phyloP scores from a whole-genome alignment of 2,888 invertebrate genomes.

The Alloscopus bannaensis region DNA sequence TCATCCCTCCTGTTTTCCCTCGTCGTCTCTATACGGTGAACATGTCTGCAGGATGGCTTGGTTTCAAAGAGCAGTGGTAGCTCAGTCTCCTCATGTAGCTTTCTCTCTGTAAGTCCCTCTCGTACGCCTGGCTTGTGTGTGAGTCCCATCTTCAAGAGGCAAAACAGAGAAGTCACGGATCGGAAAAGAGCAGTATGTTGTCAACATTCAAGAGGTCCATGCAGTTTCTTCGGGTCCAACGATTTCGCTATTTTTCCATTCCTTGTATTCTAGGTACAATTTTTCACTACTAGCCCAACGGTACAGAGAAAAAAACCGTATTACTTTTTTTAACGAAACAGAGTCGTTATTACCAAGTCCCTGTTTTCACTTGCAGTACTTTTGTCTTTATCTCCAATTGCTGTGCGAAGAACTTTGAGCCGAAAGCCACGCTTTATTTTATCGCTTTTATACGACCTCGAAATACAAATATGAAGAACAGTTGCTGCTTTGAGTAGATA shows the following conservation, averaged over 20 bases:
- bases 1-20: slow-evolving; percentile 21
- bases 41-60: neutral
- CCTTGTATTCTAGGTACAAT: too few relatives aligned
- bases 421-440: too few relatives aligned
- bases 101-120: too few relatives aligned
- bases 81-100: neutral
- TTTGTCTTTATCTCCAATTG: slow-evolving; percentile 45
- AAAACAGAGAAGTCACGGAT: slow-evolving; percentile 58
- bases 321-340: too few relatives aligned
- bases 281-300: slow-evolving; percentile 15
- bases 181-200: slow-evolving; percentile 64
- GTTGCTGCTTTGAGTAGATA: too few relatives aligned
- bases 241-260: slow-evolving; percentile 21
- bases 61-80: slow-evolving; percentile 5
- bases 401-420: too few relatives aligned
- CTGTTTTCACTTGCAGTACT: slow-evolving; percentile 49
- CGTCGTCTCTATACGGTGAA: too few relatives aligned
- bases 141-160: slow-evolving; percentile 40
- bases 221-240: slow-evolving; percentile 43
- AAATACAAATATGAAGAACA: too few relatives aligned
- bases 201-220: slow-evolving; percentile 56
- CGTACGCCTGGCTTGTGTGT: neutral
- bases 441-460: too few relatives aligned
- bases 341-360: slow-evolving; percentile 30
- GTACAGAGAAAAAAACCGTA: slow-evolving; percentile 25